Evolutionary conservation across 2,888 invertebrate genomes (phyloP), one percentile per base, ranked within the genome.

Genomic region (Drosophila acutilabella): DNA sequence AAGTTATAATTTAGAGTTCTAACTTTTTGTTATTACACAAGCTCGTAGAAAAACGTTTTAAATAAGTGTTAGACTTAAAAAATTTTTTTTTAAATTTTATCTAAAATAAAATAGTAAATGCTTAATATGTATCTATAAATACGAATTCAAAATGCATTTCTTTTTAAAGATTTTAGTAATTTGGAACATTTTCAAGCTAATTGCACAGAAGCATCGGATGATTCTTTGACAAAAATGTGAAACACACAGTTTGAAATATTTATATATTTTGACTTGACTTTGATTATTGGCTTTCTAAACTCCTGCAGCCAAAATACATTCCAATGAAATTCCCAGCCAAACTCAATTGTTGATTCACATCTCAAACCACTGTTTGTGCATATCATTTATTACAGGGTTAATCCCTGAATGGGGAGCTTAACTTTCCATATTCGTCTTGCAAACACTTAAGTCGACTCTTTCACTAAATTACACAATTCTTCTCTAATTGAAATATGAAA

Each of bases 391-490:
- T 74, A 64, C 45, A 45, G 33, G 58, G 50, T 57, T 73, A 71
- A 75, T 73, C 81, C 59, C 56, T 58, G 50, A 64, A 62, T 57
- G 57, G 48, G 36, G 33, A 48, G 72, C 64, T 66, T 72, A 62
- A 70, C 81, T 83, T 66, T 80, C 67, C 18, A 56, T 81, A 58
- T 65, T 74, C 54, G 52, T 13, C 42, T 23, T 14, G 40, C 26
- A 14, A 26, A 16, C 42, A 30, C n/a, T 44, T 61, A 60, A 64
- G 71, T 30, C 60, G 52, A 38, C 65, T 68, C 64, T 64, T 71
- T 68, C 61, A 71, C 61, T 64, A 66, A 70, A 81, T 85, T 88
- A 64, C 85, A 85, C 82, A 88, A 83, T 85, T 88, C 44, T 71
- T 73, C 61, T 52, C 70, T 81, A 88, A 88, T 88, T 83, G 74